Conservation (phyloP, 2,797 vertebrate genomes). For the Micrastur ruficollis region DNA sequence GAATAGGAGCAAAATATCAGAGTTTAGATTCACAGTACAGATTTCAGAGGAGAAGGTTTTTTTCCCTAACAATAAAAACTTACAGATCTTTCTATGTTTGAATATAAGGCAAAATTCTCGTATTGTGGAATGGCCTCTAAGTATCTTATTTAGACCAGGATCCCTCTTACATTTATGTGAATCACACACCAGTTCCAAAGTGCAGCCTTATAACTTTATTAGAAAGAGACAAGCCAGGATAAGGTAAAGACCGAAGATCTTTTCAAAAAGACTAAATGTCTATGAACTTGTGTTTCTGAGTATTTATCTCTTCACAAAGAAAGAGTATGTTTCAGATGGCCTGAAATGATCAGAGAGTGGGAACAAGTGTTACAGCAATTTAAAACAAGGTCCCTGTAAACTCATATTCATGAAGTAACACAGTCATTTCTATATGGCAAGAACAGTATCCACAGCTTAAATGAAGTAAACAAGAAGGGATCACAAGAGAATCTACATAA, state of each 20-base stretch:
- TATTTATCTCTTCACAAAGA: background rate
- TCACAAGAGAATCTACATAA: conserved; percentile 29
- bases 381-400: conserved; percentile 10
- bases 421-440: background rate
- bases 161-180: background rate
- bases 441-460: background rate
- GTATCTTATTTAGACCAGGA: background rate
- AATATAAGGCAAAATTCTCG: background rate
- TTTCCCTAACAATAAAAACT: conserved; percentile 5
- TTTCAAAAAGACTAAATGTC: background rate
- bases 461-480: conserved; percentile 23
- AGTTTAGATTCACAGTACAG: conserved; percentile 23
- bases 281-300: background rate
- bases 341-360: conserved; percentile 4
- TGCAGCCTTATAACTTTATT: background rate
- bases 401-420: conserved; percentile 22
- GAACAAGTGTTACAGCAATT: background rate
- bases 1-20: conserved; percentile 40
- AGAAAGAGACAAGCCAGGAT: background rate
- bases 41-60: background rate
- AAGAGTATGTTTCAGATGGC: background rate
- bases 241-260: background rate
- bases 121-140: background rate
- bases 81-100: background rate
- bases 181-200: background rate